Evolutionary conservation across 2,888 invertebrate species (phyloP).

Genomic region (Limenitis camilla): DNA sequence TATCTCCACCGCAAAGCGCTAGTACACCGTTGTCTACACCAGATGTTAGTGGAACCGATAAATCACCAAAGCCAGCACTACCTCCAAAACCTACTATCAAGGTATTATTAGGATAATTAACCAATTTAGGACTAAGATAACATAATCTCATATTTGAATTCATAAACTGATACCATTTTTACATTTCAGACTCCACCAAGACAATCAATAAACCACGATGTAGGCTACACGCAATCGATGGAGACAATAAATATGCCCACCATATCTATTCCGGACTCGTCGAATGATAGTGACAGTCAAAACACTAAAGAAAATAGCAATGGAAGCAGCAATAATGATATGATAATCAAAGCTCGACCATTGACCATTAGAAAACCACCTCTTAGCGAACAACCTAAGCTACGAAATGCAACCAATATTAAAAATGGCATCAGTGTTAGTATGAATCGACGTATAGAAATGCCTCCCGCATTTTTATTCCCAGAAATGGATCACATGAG

Average conservation of each 20-base stretch:
- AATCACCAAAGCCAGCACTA: constrained; percentile 82
- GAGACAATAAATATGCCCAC: constrained; percentile 49
- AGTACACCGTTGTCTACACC: constrained; percentile 76
- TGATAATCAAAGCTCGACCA: constrained; percentile 85
- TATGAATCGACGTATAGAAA: constrained; percentile 84
- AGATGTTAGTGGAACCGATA: constrained; percentile 68
- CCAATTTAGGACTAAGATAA: no score
- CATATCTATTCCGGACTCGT: constrained; percentile 51
- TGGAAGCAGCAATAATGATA: constrained; percentile 54
- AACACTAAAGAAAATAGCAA: constrained; percentile 65
- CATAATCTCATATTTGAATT: no score
- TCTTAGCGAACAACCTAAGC: constrained; percentile 85
- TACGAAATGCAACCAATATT: constrained; percentile 75
- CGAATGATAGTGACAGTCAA: constrained; percentile 49
- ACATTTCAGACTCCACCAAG: constrained; percentile 68
- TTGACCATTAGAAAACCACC: constrained; percentile 88
- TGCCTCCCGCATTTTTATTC: constrained; percentile 88
- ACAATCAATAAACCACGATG: constrained; percentile 63
- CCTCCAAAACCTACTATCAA: constrained; percentile 87
- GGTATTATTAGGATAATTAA: constrained; percentile 36
- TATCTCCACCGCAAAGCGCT: constrained; percentile 77
- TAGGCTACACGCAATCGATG: constrained; percentile 44
- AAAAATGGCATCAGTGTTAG: constrained; percentile 78
- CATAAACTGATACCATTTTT: no score
- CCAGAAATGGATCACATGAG: constrained; percentile 81